A percentile compares a stretch with the other conserved stretches of the same genome.
Evolutionary conservation across 2,888 invertebrate genomes (phyloP).

Genomic region (Mactromeris polynyma): DNA sequence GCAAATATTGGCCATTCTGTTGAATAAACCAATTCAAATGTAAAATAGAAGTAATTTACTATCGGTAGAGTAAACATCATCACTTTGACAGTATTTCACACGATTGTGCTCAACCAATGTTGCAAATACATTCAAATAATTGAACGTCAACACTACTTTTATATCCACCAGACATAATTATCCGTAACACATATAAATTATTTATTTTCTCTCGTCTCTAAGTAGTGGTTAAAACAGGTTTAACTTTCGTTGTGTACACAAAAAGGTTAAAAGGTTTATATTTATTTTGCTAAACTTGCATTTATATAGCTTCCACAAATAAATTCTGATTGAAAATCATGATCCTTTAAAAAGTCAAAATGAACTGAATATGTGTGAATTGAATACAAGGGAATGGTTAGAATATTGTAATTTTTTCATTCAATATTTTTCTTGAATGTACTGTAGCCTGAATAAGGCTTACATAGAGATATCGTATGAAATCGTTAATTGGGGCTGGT

Average conservation of each 20-base stretch:
- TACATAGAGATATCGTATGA: neutral
- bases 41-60: slow-evolving; percentile 4
- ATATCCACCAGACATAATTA: slow-evolving; percentile 32
- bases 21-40: neutral
- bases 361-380: slow-evolving; percentile 19
- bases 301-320: slow-evolving; percentile 31
- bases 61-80: neutral
- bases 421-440: slow-evolving; percentile 5
- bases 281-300: slow-evolving; percentile 21
- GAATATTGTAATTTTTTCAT: neutral
- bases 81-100: neutral
- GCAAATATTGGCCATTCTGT: neutral
- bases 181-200: slow-evolving; percentile 30
- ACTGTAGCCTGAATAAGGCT: neutral
- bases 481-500: neutral
- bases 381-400: neutral
- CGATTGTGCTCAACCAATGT: slow-evolving; percentile 18
- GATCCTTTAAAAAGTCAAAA: slow-evolving; percentile 31
- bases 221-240: slow-evolving; percentile 21
- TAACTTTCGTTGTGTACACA: slow-evolving; percentile 28
- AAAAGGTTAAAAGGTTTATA: slow-evolving; percentile 24
- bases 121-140: slow-evolving; percentile 28
- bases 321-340: slow-evolving; percentile 21
- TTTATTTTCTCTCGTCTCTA: slow-evolving; percentile 25
- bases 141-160: slow-evolving; percentile 9